Percentiles rank a stretch among this genome's conserved stretches.
Evolutionary conservation across 2,888 invertebrate genomes (phyloP).

Genomic region (Lydus trimaculatus): DNA sequence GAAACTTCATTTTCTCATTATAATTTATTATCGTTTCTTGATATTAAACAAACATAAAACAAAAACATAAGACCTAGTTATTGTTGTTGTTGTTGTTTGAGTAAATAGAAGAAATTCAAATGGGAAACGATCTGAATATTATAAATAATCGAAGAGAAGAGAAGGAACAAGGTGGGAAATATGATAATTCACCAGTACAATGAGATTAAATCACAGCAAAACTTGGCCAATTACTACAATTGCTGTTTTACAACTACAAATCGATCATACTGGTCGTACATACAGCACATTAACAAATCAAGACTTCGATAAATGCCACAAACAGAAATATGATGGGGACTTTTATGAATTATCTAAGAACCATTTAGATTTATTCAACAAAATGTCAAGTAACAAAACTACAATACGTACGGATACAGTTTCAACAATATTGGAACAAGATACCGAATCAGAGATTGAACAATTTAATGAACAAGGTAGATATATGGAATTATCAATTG

Average conservation of each 20-base stretch:
- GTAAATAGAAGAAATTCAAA: no score
- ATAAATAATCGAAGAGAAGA: no score
- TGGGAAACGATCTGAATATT: no score
- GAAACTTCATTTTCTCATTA: not conserved
- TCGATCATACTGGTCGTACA: constrained; percentile 56
- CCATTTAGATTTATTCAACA: constrained; percentile 52
- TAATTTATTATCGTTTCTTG: not conserved
- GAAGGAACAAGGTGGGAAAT: constrained; percentile 4
- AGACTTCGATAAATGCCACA: not conserved
- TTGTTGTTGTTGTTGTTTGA: no score
- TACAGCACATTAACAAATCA: constrained; percentile 51
- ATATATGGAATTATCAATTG: not conserved
- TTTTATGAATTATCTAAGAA: constrained; percentile 48
- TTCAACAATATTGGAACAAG: constrained; percentile 56
- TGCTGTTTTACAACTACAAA: constrained; percentile 59
- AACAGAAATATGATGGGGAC: not conserved
- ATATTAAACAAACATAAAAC: not conserved
- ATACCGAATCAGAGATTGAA: constrained; percentile 47
- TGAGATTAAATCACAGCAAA: constrained; percentile 60
- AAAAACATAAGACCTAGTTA: not conserved
- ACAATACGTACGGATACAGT: constrained; percentile 56
- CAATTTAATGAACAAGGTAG: constrained; percentile 35
- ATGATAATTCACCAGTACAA: constrained; percentile 30
- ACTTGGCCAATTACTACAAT: constrained; percentile 60
- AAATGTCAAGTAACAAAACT: constrained; percentile 44